Conservation (phyloP, 1,140 invertebrate species). For the Choristoneura fumiferana region DNA sequence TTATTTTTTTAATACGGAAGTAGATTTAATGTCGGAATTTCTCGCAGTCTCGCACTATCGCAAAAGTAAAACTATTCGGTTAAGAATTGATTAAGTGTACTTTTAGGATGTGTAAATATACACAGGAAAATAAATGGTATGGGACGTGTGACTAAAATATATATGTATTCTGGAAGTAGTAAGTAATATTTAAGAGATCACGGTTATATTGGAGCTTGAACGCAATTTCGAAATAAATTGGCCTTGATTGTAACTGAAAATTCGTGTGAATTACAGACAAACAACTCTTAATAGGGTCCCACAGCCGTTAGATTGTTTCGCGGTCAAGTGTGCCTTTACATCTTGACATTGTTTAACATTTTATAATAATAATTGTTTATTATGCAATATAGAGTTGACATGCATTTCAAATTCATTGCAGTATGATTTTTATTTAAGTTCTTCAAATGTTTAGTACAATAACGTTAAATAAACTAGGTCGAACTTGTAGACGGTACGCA, state of each 20-base stretch:
- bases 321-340: neutral
- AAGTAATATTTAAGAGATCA: slow-evolving; percentile 9
- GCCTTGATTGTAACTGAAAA: slow-evolving; percentile 4
- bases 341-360: neutral
- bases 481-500: neutral
- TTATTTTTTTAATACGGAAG: slow-evolving; percentile 47
- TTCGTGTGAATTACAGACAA: neutral
- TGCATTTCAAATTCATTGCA: neutral
- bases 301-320: slow-evolving; percentile 4
- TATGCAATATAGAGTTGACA: slow-evolving; percentile 9
- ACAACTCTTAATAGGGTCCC: neutral
- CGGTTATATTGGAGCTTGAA: slow-evolving; percentile 2
- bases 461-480: slow-evolving; percentile 11
- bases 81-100: slow-evolving; percentile 60
- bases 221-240: neutral
- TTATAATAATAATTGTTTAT: neutral
- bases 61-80: slow-evolving; percentile 48
- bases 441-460: slow-evolving; percentile 15
- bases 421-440: slow-evolving; percentile 8
- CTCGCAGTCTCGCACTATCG: slow-evolving; percentile 58
- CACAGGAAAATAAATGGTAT: slow-evolving; percentile 59
- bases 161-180: slow-evolving; percentile 20
- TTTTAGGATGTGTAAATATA: slow-evolving; percentile 70
- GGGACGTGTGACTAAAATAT: slow-evolving; percentile 30
- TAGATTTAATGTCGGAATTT: slow-evolving; percentile 57